A percentile compares a stretch with the other conserved stretches of the same genome.
Conservation (phyloP, 1,140 invertebrate genomes). For the Drosophila punjabiensis region DNA sequence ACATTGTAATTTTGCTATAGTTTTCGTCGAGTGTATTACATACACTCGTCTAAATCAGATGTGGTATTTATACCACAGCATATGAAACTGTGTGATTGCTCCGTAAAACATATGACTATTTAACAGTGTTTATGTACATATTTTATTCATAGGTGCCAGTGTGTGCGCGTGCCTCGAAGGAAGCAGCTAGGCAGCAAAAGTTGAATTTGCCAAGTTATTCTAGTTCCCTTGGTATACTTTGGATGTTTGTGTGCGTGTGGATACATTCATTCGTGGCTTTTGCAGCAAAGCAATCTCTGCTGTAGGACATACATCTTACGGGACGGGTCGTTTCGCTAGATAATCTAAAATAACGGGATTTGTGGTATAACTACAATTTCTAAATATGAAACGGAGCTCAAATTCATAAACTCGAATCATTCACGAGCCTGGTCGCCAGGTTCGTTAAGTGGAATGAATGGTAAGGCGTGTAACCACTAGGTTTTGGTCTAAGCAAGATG, state of each 20-base stretch:
- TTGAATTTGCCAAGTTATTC: slow-evolving; percentile 40
- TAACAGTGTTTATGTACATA: slow-evolving; percentile 13
- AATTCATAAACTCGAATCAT: not conserved
- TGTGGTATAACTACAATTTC: not conserved
- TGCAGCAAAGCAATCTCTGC: slow-evolving; percentile 24
- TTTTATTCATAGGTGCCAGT: not conserved
- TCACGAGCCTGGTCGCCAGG: not conserved
- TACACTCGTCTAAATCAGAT: slow-evolving; percentile 41
- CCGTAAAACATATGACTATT: slow-evolving; percentile 36
- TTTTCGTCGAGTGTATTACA: slow-evolving; percentile 34
- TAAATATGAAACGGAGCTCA: not conserved
- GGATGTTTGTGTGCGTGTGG: not conserved
- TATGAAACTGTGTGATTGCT: slow-evolving; percentile 12
- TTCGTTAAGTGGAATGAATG: slow-evolving; percentile 1
- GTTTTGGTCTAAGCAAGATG: slow-evolving; percentile 5
- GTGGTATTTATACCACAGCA: slow-evolving; percentile 37
- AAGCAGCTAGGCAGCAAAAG: slow-evolving; percentile 24
- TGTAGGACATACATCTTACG: slow-evolving; percentile 10
- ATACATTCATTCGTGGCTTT: slow-evolving; percentile 31
- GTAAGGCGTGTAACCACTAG: slow-evolving; percentile 34
- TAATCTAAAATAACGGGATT: not conserved
- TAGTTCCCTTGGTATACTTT: slow-evolving; percentile 37
- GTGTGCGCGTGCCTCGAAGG: not conserved
- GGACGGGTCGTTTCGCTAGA: not conserved
- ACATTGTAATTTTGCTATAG: not conserved